Evolutionary conservation across 2,113 vertebrate genomes (phyloP).

Genomic region (Leucopsar rothschildi): DNA sequence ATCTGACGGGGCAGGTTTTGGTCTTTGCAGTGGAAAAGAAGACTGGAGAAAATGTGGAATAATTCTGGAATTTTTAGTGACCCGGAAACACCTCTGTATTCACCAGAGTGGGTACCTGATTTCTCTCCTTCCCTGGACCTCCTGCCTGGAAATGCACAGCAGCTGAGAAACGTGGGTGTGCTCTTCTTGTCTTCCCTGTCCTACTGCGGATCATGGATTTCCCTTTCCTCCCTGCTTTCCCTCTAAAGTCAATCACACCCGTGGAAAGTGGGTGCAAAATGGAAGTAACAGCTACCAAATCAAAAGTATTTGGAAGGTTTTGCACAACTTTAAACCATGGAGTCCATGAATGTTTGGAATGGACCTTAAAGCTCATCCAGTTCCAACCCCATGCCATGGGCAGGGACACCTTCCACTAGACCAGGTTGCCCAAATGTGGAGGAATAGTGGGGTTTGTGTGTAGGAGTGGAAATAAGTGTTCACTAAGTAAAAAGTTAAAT

Average conservation of each 20-base stretch:
- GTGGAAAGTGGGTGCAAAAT: neutral
- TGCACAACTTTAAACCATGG: neutral
- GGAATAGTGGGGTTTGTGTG: neutral
- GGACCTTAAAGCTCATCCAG: neutral
- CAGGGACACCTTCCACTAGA: neutral
- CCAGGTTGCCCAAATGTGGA: neutral
- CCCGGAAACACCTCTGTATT: slow-evolving; percentile 21
- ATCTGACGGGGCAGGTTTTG: slow-evolving; percentile 63
- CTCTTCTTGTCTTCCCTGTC: neutral
- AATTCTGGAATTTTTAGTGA: slow-evolving; percentile 25
- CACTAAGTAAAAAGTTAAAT: neutral
- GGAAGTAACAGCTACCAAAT: neutral
- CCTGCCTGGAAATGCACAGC: neutral
- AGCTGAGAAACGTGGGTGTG: neutral
- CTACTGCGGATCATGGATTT: neutral
- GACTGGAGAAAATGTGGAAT: slow-evolving; percentile 24
- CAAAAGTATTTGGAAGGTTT: neutral
- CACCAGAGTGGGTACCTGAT: neutral
- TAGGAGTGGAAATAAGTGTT: neutral
- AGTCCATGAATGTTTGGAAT: neutral
- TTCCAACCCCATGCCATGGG: neutral
- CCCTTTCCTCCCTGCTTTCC: neutral
- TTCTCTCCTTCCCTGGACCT: neutral
- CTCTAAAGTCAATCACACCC: neutral
- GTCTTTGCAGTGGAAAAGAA: slow-evolving; percentile 60